Conservation (phyloP, 2,888 invertebrate species). For the Perdita meconis region DNA sequence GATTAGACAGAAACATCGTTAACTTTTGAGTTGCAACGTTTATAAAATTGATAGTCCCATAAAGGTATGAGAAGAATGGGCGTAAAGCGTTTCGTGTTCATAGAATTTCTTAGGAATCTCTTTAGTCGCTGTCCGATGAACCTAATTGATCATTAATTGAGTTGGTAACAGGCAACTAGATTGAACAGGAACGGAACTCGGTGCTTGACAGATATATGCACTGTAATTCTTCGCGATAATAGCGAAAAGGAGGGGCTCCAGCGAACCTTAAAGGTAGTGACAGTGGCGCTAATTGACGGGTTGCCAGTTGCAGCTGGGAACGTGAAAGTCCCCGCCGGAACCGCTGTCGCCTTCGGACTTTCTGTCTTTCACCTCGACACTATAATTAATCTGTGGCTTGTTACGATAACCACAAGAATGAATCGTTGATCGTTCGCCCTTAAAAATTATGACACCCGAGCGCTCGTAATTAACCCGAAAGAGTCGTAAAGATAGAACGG, state of each 20-base stretch:
- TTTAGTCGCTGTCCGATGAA: conserved; percentile 71
- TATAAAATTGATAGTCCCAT: not conserved
- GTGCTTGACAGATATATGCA: conserved; percentile 59
- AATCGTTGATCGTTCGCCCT: conserved; percentile 46
- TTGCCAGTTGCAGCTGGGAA: conserved; percentile 68
- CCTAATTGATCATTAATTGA: conserved; percentile 79
- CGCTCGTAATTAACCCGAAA: conserved; percentile 32
- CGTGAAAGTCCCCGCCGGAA: conserved; percentile 68
- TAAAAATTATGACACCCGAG: conserved; percentile 27
- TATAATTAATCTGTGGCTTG: conserved; percentile 72
- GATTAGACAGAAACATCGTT: no score
- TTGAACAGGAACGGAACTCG: conserved; percentile 60
- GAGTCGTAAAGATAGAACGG: not conserved
- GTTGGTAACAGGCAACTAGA: conserved; percentile 54
- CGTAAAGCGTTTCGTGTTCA: conserved; percentile 47
- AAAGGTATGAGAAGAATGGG: not conserved
- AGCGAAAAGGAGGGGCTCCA: conserved; percentile 61
- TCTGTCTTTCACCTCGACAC: conserved; percentile 71
- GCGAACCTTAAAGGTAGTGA: conserved; percentile 65
- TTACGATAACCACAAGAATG: conserved; percentile 63
- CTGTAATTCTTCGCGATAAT: conserved; percentile 76
- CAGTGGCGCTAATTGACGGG: conserved; percentile 76
- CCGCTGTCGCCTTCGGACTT: conserved; percentile 73
- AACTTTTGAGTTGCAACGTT: not conserved
- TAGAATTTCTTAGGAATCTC: conserved; percentile 59